These are phyloP conservation scores for Enteromius mattozi DNA, from an alignment of 2,797 vertebrate species.

Conservation along the genomic window DNA sequence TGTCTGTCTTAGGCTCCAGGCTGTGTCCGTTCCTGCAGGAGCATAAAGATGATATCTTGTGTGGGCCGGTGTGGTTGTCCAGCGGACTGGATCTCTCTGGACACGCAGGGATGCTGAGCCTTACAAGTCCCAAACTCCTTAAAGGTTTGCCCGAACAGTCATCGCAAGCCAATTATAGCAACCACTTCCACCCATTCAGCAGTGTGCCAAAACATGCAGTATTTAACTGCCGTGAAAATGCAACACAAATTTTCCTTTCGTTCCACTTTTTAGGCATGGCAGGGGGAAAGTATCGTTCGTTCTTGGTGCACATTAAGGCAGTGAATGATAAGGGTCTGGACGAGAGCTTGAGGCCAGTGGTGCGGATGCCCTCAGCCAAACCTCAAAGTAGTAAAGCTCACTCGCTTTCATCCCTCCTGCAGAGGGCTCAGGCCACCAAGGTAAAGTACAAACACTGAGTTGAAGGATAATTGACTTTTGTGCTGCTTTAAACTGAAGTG, in stretches of 20 bases:
- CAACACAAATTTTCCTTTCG: not conserved
- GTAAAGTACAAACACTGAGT: slow-evolving; percentile 70
- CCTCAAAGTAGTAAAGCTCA: slow-evolving; percentile 90
- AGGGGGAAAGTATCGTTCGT: slow-evolving; percentile 97
- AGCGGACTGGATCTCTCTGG: slow-evolving; percentile 97
- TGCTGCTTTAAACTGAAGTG: not conserved
- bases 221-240: not conserved
- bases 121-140: slow-evolving; percentile 97
- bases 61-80: slow-evolving; percentile 96
- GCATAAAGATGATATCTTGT: slow-evolving; percentile 97
- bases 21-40: slow-evolving; percentile 96
- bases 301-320: slow-evolving; percentile 97
- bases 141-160: slow-evolving; percentile 84
- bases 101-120: slow-evolving; percentile 96
- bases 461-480: not conserved
- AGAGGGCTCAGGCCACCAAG: slow-evolving; percentile 96
- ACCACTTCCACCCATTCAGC: not conserved
- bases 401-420: slow-evolving; percentile 93
- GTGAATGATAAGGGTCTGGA: slow-evolving; percentile 90
- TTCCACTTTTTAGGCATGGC: slow-evolving; percentile 87
- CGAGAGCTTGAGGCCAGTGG: slow-evolving; percentile 90
- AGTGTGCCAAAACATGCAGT: not conserved
- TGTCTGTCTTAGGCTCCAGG: slow-evolving; percentile 83
- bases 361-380: slow-evolving; percentile 91
- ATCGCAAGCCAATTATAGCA: slow-evolving; percentile 2